Conservation (phyloP, 2,888 invertebrate genomes). For the Melolontha melolontha region DNA sequence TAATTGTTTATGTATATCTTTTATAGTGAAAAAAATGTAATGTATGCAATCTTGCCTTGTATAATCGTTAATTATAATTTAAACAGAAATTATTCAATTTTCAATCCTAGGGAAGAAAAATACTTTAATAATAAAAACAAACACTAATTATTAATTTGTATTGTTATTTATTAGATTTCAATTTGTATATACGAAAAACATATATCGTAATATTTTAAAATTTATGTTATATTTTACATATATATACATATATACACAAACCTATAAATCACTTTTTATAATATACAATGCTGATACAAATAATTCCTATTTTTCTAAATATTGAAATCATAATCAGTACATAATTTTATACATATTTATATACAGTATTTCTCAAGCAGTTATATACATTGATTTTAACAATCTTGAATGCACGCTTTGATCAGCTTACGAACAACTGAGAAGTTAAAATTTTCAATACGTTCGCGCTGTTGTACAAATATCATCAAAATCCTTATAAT, state of each 20-base stretch:
- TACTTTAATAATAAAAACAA: conserved; percentile 18
- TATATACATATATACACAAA: not conserved
- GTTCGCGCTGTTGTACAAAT: no score
- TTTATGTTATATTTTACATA: conserved; percentile 15
- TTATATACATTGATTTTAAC: no score
- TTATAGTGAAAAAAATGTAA: conserved; percentile 15
- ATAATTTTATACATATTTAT: conserved; percentile 13
- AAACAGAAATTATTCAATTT: conserved; percentile 34
- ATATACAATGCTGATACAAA: not conserved
- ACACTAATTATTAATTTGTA: conserved; percentile 22
- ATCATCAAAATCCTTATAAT: no score
- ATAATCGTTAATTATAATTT: conserved; percentile 18
- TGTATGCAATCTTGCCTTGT: conserved; percentile 56
- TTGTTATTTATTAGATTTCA: conserved; percentile 36
- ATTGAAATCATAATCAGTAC: no score
- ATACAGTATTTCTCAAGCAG: conserved; percentile 15
- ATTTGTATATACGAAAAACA: conserved; percentile 35
- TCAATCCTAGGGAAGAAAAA: conserved; percentile 19
- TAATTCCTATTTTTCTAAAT: conserved; percentile 15
- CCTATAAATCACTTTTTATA: not conserved
- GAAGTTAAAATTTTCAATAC: no score
- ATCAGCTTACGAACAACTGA: no score
- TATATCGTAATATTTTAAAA: conserved; percentile 27
- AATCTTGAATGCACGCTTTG: no score
- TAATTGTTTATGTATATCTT: conserved; percentile 9